Evolutionary conservation across 2,113 vertebrate genomes (phyloP).

Genomic region (Rhombomys opimus): DNA sequence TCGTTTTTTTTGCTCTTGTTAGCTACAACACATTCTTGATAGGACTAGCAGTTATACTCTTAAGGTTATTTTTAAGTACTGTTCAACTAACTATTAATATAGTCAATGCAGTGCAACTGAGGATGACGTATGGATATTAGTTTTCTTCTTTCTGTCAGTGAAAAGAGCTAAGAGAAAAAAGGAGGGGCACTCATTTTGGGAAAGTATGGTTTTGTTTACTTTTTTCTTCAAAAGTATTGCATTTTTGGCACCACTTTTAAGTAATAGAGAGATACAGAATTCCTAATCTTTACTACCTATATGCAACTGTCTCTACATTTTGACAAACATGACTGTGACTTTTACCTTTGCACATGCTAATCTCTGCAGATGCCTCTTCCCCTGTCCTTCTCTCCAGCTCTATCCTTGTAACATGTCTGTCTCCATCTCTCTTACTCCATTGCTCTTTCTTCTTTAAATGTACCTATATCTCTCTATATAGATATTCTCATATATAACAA

Average conservation of each 20-base stretch:
- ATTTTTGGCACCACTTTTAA: neutral
- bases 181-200: neutral
- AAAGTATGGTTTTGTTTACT: neutral
- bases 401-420: neutral
- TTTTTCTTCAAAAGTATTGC: neutral
- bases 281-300: neutral
- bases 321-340: neutral
- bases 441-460: neutral
- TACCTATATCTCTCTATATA: neutral
- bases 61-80: neutral
- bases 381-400: slow-evolving; percentile 4
- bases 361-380: neutral
- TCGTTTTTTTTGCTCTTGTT: neutral
- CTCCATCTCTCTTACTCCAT: neutral
- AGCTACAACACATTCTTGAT: neutral
- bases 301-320: neutral
- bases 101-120: neutral
- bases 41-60: neutral
- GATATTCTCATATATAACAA: neutral
- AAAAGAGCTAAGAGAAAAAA: neutral
- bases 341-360: neutral
- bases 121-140: neutral
- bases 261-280: neutral
- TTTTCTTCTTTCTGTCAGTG: neutral
- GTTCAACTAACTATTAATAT: neutral